Conservation (phyloP, 2,888 invertebrate species). For the Erebia ligea region DNA sequence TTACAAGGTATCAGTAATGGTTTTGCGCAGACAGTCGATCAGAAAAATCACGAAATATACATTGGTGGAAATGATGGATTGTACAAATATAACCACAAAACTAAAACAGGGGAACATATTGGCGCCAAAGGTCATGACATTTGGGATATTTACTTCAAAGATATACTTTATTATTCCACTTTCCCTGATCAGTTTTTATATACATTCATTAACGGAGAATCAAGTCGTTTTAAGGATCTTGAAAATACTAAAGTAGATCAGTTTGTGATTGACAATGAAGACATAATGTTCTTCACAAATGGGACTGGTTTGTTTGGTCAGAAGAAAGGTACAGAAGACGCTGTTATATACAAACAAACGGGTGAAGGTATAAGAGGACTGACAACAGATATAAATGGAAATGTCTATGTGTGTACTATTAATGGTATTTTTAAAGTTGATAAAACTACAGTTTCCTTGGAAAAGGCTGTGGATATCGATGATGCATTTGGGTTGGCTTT, state of each 20-base stretch:
- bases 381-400: slow-evolving; percentile 56
- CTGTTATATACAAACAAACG: slow-evolving; percentile 48
- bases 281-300: slow-evolving; percentile 62
- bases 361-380: slow-evolving; percentile 55
- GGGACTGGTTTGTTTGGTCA: slow-evolving; percentile 62
- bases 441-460: slow-evolving; percentile 48
- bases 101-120: slow-evolving; percentile 54
- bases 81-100: slow-evolving; percentile 60
- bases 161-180: slow-evolving; percentile 59
- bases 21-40: slow-evolving; percentile 65
- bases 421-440: slow-evolving; percentile 61
- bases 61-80: slow-evolving; percentile 66
- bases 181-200: slow-evolving; percentile 65
- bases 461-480: slow-evolving; percentile 53
- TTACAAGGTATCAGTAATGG: slow-evolving; percentile 59
- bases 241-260: slow-evolving; percentile 68
- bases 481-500: slow-evolving; percentile 68
- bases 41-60: slow-evolving; percentile 56
- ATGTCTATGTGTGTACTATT: slow-evolving; percentile 55
- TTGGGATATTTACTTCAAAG: slow-evolving; percentile 66
- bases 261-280: slow-evolving; percentile 62
- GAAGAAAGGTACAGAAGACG: slow-evolving; percentile 58
- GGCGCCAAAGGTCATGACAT: slow-evolving; percentile 55
- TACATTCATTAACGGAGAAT: slow-evolving; percentile 51
- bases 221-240: slow-evolving; percentile 57